Evolutionary conservation across 2,888 invertebrate genomes (phyloP), one percentile per base, ranked within the genome.

Genomic region (Clistopyga incitator): DNA sequence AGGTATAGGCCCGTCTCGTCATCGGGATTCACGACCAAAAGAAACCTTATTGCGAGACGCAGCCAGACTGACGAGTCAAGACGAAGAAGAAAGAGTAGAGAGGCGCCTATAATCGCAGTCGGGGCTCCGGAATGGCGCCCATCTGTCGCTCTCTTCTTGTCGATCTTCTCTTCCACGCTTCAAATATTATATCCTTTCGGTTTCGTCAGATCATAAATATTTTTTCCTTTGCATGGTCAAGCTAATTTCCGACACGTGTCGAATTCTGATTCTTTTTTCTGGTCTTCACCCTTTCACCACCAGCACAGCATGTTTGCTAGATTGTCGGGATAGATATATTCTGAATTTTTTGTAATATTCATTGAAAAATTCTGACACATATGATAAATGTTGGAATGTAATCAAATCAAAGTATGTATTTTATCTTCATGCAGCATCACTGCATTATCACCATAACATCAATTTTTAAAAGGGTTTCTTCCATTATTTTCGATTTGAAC

Each of bases 61-160:
- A 71, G 59, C 4, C 52, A 45, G 64, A 76, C 45, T 61, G 65
- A 71, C 65, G 64, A 76, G 76, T 64, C 76, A 68, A 68, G 61
- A 38, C 52, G 54, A 45, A 59, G 47, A 54, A 65, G 65, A 59
- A 59, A 67, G 65, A 45, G 74, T 56, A 61, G 50, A 54, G 20
- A 71, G 81, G 76, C 76, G 76, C 81, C 81, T 77, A 54, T 81
- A 81, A 72, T 81, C 71, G 71, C 71, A 47, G 76, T 71, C 59
- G 56, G 42, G 74, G 72, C 78, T 78, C 72, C 72, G 59, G 61
- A 74, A 61, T 59, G 82, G 74, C 82, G 82, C 72, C 78, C 65
- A 54, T 50, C 67, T 50, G 67, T 47, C 77, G 72, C 81, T 65
- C 50, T 59, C 50, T 42, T 47, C 47, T 42, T 72, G 50, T 67